A percentile compares a stretch with the other conserved stretches of the same genome.
These are phyloP conservation scores for Arge pagana DNA, from an alignment of 2,888 invertebrate species.

Conservation along the genomic window DNA sequence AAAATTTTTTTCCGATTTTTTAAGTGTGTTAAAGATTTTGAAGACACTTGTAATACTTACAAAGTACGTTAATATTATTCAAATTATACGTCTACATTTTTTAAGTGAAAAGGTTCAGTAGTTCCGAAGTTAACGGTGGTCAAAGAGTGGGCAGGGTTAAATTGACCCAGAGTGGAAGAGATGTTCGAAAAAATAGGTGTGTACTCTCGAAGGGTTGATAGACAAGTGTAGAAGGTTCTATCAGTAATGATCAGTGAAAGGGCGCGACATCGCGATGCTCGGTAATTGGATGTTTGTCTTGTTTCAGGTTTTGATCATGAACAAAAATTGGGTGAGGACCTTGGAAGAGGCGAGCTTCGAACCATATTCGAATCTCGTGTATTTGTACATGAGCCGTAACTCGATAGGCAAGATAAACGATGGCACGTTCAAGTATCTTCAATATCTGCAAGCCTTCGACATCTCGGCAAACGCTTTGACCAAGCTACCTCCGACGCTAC, in stretches of 20 bases:
- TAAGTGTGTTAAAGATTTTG: too few species aligned
- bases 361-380: conserved; percentile 61
- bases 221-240: too few species aligned
- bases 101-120: too few species aligned
- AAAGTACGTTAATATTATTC: too few species aligned
- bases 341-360: conserved; percentile 61
- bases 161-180: too few species aligned
- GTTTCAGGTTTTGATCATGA: conserved; percentile 65
- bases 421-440: conserved; percentile 61
- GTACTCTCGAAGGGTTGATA: conserved; percentile 20
- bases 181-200: too few species aligned
- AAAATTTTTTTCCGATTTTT: too few species aligned
- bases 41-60: neutral
- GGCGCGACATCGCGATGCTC: conserved; percentile 3
- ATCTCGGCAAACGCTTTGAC: conserved; percentile 63
- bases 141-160: conserved; percentile 14
- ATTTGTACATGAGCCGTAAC: conserved; percentile 65
- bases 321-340: conserved; percentile 63
- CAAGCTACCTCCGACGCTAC: conserved; percentile 60
- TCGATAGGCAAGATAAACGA: conserved; percentile 63
- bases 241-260: neutral
- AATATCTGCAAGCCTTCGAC: conserved; percentile 63
- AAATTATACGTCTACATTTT: too few species aligned
- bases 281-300: conserved; percentile 26
- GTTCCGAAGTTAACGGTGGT: conserved; percentile 19